Evolutionary conservation across 2,113 vertebrate species (phyloP).

Genomic region (Ranitomeya variabilis): DNA sequence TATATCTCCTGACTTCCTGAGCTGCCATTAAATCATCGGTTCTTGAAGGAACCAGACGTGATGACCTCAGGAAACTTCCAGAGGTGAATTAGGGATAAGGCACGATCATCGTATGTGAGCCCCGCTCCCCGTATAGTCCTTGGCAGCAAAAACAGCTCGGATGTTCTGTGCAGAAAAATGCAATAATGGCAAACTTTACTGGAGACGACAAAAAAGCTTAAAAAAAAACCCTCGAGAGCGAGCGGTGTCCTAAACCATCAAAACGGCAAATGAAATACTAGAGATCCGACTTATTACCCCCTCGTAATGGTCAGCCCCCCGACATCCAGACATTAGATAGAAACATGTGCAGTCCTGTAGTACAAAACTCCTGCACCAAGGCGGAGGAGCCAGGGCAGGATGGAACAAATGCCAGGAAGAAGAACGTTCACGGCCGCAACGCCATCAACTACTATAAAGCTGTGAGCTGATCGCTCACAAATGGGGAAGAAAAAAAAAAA

Average conservation of each 20-base stretch:
- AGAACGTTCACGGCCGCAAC: too few species aligned
- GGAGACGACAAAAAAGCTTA: background rate
- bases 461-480: too few species aligned
- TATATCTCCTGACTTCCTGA: conserved; percentile 8
- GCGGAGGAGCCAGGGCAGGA: too few species aligned
- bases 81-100: conserved; percentile 50
- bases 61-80: conserved; percentile 46
- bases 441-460: too few species aligned
- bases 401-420: too few species aligned
- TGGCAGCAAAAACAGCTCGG: background rate
- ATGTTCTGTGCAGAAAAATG: conserved; percentile 10
- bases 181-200: background rate
- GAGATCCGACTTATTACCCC: too few species aligned
- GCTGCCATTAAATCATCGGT: conserved; percentile 40
- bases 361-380: too few species aligned
- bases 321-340: too few species aligned
- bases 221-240: background rate
- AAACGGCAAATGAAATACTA: too few species aligned
- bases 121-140: background rate
- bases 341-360: too few species aligned
- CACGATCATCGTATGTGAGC: background rate
- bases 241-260: background rate
- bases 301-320: too few species aligned
- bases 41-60: conserved; percentile 7
- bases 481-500: too few species aligned